Conservation (phyloP, 2,113 vertebrate genomes). For the Herpailurus yagouaroundi region DNA sequence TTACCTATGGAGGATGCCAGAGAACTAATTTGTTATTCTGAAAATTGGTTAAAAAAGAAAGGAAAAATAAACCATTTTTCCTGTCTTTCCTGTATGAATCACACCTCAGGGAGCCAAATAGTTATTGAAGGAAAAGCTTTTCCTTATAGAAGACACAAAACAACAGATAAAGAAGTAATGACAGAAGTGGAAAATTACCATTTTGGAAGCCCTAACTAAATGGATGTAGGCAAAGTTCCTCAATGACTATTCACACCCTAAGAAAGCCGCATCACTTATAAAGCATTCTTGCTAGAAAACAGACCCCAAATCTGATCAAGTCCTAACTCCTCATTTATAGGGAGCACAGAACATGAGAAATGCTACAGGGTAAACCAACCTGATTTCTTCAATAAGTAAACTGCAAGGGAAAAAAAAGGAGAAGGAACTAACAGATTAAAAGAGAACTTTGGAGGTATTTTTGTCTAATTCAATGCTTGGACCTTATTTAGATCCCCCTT, state of each 20-base stretch:
- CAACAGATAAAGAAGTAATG: neutral
- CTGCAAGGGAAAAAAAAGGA: neutral
- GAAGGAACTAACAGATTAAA: neutral
- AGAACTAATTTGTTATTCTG: neutral
- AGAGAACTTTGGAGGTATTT: neutral
- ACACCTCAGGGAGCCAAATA: neutral
- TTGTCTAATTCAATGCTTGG: neutral
- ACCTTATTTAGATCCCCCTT: neutral
- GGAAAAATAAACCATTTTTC: neutral
- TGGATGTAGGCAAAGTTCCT: neutral
- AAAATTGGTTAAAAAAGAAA: neutral
- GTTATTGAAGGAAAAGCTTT: neutral
- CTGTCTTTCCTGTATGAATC: neutral
- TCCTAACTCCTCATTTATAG: neutral
- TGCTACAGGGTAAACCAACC: neutral
- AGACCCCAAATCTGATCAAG: neutral
- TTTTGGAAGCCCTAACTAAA: neutral
- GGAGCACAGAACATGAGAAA: neutral
- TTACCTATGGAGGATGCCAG: neutral
- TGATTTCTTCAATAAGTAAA: neutral
- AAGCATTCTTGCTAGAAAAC: neutral
- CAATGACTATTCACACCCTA: neutral
- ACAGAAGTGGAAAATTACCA: neutral
- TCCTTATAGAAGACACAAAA: neutral
- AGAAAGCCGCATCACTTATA: neutral